These are phyloP conservation scores for Plebejus melissa DNA, from an alignment of 2,888 invertebrate genomes.

Conservation along the genomic window DNA sequence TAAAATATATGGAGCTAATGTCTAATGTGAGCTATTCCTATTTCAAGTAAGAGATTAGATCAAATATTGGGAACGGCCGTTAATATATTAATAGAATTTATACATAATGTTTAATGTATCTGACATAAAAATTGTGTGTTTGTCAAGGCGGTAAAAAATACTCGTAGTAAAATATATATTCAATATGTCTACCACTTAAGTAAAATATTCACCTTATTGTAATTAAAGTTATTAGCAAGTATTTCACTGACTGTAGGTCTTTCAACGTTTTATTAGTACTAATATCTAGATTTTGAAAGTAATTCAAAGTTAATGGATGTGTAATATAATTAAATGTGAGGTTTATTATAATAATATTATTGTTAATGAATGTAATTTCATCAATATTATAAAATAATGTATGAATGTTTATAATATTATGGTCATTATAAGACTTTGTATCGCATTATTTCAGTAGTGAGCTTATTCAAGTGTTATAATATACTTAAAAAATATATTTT, in stretches of 20 bases:
- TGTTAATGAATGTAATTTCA: background rate
- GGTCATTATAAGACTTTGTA: background rate
- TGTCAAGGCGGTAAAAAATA: background rate
- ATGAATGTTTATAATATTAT: background rate
- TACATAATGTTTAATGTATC: background rate
- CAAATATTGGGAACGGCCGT: background rate
- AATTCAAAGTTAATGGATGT: background rate
- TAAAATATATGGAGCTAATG: no score
- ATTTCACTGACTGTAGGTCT: background rate
- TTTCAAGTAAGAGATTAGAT: no score
- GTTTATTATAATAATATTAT: background rate
- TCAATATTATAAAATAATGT: background rate
- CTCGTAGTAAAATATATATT: background rate
- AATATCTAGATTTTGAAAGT: background rate
- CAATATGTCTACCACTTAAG: background rate
- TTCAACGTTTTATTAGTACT: background rate
- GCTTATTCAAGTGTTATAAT: background rate
- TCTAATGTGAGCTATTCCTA: no score
- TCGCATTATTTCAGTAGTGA: background rate
- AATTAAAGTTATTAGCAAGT: background rate
- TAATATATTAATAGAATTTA: background rate
- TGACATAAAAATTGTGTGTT: background rate
- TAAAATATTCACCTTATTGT: background rate
- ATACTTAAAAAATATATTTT: background rate
- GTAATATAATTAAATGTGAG: background rate